Conservation (phyloP, 1,140 invertebrate genomes). For the Achatina immaculata region DNA sequence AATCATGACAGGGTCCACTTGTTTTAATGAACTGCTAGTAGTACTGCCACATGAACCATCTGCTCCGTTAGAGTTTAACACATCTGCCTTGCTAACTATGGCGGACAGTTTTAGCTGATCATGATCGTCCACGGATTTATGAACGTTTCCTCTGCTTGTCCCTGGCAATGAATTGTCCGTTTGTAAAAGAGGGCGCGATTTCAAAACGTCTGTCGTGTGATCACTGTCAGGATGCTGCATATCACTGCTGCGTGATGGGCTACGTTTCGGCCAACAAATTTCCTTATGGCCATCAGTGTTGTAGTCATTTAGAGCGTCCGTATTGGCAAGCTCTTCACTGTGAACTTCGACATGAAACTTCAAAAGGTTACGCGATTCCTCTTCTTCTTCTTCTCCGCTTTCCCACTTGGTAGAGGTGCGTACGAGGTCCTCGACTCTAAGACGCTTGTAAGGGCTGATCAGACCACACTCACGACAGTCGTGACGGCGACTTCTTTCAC, state of each 20-base stretch:
- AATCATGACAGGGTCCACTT: neutral
- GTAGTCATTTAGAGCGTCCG: neutral
- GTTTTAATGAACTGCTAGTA: neutral
- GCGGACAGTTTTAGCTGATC: neutral
- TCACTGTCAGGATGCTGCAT: no score
- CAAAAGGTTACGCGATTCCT: constrained; percentile 3
- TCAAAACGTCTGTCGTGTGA: no score
- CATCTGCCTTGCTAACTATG: neutral
- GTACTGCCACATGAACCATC: constrained; percentile 4
- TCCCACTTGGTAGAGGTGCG: neutral
- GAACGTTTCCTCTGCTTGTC: neutral
- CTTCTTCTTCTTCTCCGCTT: constrained; percentile 16
- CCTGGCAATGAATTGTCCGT: neutral
- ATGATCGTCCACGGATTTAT: neutral
- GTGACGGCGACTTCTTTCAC: neutral
- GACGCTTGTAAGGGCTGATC: constrained; percentile 26
- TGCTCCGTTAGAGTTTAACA: neutral
- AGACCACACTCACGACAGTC: neutral
- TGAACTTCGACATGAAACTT: neutral
- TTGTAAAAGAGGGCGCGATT: no score
- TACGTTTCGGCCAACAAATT: no score
- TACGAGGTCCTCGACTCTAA: neutral
- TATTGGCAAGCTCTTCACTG: neutral
- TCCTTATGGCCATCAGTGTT: neutral
- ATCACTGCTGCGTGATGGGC: no score